Evolutionary conservation across 2,113 vertebrate genomes (phyloP).

Genomic region (Barnardius zonarius): DNA sequence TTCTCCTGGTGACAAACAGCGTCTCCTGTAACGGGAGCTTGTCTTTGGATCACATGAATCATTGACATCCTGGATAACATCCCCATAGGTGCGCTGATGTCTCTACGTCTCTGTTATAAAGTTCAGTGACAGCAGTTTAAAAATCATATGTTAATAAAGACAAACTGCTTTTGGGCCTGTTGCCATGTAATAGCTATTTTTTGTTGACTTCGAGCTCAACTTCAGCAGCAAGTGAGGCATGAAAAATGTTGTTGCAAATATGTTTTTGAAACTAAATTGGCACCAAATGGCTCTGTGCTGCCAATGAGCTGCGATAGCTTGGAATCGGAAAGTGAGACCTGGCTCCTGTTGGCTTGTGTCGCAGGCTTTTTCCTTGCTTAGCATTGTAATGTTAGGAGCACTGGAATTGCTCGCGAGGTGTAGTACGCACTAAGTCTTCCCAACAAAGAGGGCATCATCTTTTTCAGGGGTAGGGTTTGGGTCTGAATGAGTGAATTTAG

Average conservation of each 20-base stretch:
- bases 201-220: constrained; percentile 51
- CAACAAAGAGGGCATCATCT: neutral
- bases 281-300: constrained; percentile 15
- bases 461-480: neutral
- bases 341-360: constrained; percentile 11
- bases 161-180: neutral
- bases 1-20: neutral
- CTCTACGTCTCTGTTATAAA: neutral
- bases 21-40: constrained; percentile 31
- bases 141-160: neutral
- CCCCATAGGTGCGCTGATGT: neutral
- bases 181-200: constrained; percentile 33
- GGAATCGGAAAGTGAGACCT: constrained; percentile 40
- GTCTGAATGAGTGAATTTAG: neutral
- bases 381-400: neutral
- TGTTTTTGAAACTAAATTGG: constrained; percentile 42
- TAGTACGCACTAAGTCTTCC: neutral
- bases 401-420: neutral
- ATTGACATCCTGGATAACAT: neutral
- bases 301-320: constrained; percentile 40
- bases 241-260: constrained; percentile 44
- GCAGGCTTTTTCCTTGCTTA: neutral
- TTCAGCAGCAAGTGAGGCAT: constrained; percentile 38
- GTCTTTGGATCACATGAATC: constrained; percentile 50
- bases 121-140: neutral